Evolutionary conservation across 2,888 invertebrate genomes (phyloP).

Genomic region (Phortica magna): DNA sequence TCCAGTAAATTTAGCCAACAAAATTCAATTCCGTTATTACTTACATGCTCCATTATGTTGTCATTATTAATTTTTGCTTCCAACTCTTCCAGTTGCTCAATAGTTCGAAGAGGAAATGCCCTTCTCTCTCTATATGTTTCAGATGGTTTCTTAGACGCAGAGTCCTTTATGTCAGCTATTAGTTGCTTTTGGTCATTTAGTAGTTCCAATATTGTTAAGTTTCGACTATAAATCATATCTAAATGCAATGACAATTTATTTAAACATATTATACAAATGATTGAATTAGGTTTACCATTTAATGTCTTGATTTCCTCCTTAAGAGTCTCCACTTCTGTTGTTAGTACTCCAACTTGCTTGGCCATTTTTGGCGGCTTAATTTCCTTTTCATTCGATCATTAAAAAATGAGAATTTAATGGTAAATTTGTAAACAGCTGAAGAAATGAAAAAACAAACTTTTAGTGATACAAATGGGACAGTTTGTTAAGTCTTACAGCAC

Average conservation of each 20-base stretch:
- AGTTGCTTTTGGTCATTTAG: constrained; percentile 4
- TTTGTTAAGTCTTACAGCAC: too few species aligned
- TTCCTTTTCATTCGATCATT: too few species aligned
- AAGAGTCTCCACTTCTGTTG: background rate
- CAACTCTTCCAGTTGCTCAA: background rate
- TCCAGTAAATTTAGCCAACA: background rate
- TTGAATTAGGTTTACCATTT: background rate
- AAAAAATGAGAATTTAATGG: too few species aligned
- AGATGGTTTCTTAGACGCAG: too few species aligned
- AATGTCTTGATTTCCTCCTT: background rate
- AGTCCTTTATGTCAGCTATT: background rate
- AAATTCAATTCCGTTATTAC: background rate
- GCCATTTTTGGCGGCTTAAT: background rate
- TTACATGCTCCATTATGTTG: background rate
- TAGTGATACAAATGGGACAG: too few species aligned
- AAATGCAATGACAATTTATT: background rate
- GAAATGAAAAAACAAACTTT: too few species aligned
- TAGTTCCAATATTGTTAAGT: background rate
- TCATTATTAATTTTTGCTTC: background rate
- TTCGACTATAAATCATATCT: background rate
- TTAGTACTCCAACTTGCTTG: background rate
- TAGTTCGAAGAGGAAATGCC: background rate
- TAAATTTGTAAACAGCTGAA: too few species aligned
- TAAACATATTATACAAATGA: background rate
- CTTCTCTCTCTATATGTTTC: background rate